These are phyloP conservation scores for Connochaetes taurinus DNA, from an alignment of 2,113 vertebrate genomes.

Conservation along the genomic window DNA sequence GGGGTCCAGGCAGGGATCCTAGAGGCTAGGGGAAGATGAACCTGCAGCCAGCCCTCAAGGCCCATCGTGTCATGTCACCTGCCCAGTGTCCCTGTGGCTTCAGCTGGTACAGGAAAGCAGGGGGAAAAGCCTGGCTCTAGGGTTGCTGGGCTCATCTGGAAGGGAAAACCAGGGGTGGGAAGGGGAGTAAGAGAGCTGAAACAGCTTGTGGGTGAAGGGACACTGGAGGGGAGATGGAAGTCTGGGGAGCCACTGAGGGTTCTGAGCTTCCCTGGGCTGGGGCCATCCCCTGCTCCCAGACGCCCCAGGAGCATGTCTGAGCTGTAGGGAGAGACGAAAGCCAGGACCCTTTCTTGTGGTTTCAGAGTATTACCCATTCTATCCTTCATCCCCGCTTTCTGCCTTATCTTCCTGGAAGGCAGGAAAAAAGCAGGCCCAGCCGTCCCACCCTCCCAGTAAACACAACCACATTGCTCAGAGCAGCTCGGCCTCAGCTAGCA, in stretches of 20 bases:
- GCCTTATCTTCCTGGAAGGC: slow-evolving; percentile 66
- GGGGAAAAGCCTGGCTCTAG: background rate
- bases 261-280: background rate
- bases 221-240: background rate
- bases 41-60: background rate
- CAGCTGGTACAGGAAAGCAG: background rate
- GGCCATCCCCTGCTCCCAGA: slow-evolving; percentile 36
- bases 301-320: slow-evolving; percentile 20
- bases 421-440: slow-evolving; percentile 4
- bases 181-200: background rate
- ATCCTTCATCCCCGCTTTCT: slow-evolving; percentile 55
- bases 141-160: background rate
- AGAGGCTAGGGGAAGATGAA: background rate
- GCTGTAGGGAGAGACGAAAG: slow-evolving; percentile 60
- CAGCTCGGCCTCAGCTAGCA: background rate
- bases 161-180: background rate
- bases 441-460: slow-evolving; percentile 51
- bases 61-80: background rate
- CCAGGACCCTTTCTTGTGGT: slow-evolving; percentile 70
- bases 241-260: background rate
- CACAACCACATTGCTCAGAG: slow-evolving; percentile 63
- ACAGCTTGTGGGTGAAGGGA: background rate
- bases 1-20: background rate
- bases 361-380: slow-evolving; percentile 56
- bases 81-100: background rate